Evolutionary conservation across 2,113 vertebrate species (phyloP).

Genomic region (Azemiops feae): DNA sequence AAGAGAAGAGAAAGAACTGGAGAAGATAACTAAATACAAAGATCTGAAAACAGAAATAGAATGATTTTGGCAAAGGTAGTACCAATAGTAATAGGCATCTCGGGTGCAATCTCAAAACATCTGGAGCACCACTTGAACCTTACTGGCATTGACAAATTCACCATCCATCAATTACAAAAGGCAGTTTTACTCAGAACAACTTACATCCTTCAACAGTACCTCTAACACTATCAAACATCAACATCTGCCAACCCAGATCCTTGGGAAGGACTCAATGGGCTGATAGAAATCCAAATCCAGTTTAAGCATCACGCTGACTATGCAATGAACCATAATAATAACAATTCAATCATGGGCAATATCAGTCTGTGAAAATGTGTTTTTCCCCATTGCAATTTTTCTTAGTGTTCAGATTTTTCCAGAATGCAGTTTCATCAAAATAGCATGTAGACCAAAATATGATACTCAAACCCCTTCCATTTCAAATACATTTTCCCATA

Average conservation of each 20-base stretch:
- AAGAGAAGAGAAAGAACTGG: neutral
- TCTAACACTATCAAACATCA: neutral
- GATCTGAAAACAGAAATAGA: neutral
- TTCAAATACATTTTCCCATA: conserved; percentile 17
- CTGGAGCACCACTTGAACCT: neutral
- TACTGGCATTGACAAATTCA: neutral
- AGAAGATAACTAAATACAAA: neutral
- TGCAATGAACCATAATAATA: neutral
- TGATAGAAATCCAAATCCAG: neutral
- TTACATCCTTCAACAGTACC: neutral
- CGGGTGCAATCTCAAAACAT: neutral
- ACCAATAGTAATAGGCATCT: neutral
- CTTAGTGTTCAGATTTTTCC: neutral
- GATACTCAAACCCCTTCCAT: neutral
- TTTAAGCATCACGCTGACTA: neutral
- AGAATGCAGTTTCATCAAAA: neutral
- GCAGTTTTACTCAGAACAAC: neutral
- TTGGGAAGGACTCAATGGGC: neutral
- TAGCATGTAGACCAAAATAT: neutral
- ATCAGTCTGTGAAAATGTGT: neutral
- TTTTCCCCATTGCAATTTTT: conserved; percentile 18
- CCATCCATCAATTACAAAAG: neutral
- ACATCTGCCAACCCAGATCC: neutral
- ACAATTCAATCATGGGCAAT: conserved; percentile 2
- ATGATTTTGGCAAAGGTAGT: neutral